Percentiles rank a stretch among this genome's conserved stretches.
These are phyloP conservation scores for Spatula clypeata DNA, from an alignment of 2,797 vertebrate species.

Conservation along the genomic window DNA sequence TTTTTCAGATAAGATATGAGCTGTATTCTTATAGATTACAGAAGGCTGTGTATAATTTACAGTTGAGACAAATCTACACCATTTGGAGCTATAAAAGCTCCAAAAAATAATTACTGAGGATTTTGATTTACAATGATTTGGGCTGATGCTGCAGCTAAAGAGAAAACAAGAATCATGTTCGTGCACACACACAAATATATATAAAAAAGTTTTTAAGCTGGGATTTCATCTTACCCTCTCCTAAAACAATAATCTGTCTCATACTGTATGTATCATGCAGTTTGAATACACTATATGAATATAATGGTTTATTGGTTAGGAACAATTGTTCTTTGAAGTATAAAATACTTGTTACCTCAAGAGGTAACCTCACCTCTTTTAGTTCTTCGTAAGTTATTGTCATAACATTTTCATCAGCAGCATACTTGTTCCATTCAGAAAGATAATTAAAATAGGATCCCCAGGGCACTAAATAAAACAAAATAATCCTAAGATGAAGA, in stretches of 20 bases:
- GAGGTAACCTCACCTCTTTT: constrained; percentile 82
- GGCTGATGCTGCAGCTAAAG: not conserved
- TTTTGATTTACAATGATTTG: not conserved
- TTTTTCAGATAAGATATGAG: not conserved
- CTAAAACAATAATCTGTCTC: not conserved
- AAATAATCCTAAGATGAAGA: not conserved
- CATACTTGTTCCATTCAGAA: constrained; percentile 86
- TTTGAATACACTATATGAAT: not conserved
- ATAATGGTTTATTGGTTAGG: not conserved
- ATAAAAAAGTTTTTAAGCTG: not conserved
- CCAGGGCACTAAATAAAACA: constrained; percentile 82
- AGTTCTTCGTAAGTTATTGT: constrained; percentile 90
- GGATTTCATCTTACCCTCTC: not conserved
- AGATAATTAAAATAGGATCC: constrained; percentile 91
- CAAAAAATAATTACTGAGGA: rapidly evolving
- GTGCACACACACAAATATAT: no score
- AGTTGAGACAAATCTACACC: not conserved
- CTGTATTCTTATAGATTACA: not conserved
- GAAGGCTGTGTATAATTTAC: not conserved
- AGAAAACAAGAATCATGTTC: not conserved
- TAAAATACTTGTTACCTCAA: not conserved
- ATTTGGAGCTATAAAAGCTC: not conserved
- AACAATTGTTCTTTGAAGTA: not conserved
- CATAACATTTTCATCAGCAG: constrained; percentile 86
- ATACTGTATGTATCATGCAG: rapidly evolving